Evolutionary conservation across 1,140 invertebrate species (phyloP), one percentile per base, ranked within the genome.

Genomic region (Trichoplusia ni): DNA sequence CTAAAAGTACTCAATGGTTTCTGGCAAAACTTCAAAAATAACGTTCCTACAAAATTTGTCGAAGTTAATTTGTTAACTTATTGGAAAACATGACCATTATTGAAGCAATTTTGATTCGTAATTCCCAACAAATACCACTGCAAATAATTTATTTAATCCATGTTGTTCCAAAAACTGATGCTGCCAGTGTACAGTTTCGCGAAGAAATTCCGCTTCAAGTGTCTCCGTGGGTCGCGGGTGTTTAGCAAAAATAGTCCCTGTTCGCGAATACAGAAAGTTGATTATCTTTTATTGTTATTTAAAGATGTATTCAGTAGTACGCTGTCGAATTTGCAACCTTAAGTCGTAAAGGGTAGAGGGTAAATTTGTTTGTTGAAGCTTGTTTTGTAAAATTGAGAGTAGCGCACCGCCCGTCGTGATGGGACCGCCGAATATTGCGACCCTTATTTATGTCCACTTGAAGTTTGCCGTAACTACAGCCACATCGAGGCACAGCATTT

Each of bases 391-490:
- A 84, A 82, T 79, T 76, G 67, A 77, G 69, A 67, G 70, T 46
- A 60, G 67, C 60, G 62, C 69, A 75, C 75, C 77, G 73, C 75
- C 75, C 79, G 84, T 77, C 51, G 79, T 72, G 81, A 82, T 79
- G 79, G 75, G 77, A 82, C 82, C 81, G 77, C 80, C 81, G 75
- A 89, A 89, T 87, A 84, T 87, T 86, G 81, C 73, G 81, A 71
- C 77, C 80, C 78, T 88, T 87, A 87, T 89, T 89, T 87, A 87
- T 85, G 81, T 83, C 84, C 84, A 86, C 82, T 87, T 84, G 77
- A 85, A 89, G 84, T 85, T 86, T 78, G 76, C 71, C 69, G 77
- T 79, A 80, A 82, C 77, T 79, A 82, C 79, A 80, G 37, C 53
- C 67, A 68, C 67, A 80, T 64, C 69, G 67, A 58, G 69, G 62